These are phyloP conservation scores for Alcis repandata DNA, from an alignment of 2,888 invertebrate genomes.

Conservation along the genomic window DNA sequence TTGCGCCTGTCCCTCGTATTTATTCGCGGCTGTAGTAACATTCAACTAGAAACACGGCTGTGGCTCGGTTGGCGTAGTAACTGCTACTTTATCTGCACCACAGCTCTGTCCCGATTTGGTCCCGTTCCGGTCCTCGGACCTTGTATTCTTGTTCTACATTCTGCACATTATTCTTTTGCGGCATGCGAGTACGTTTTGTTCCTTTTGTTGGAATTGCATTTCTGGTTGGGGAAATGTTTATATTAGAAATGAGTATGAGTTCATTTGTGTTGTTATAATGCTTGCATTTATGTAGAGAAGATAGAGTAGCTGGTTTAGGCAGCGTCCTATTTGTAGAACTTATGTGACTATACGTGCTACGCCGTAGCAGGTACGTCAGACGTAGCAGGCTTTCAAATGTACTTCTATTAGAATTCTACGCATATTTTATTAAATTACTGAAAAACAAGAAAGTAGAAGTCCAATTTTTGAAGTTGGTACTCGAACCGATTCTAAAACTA, in stretches of 20 bases:
- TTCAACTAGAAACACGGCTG: conserved; percentile 1
- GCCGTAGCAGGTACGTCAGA: neutral
- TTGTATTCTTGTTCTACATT: conserved; percentile 31
- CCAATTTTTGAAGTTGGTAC: too few species aligned
- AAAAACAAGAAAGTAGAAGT: too few species aligned
- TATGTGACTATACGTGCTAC: neutral
- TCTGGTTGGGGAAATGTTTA: conserved; percentile 12
- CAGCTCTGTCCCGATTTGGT: neutral
- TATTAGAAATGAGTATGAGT: neutral
- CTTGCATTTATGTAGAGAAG: too few species aligned
- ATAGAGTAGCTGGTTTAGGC: too few species aligned
- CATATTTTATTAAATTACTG: too few species aligned
- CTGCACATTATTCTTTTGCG: conserved; percentile 25
- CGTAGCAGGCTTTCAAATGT: too few species aligned
- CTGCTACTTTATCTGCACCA: conserved; percentile 1
- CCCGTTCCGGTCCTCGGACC: conserved; percentile 10
- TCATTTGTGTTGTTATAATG: neutral
- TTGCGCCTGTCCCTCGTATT: conserved; percentile 34
- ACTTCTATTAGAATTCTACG: too few species aligned
- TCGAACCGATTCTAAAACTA: too few species aligned
- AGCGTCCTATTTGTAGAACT: neutral
- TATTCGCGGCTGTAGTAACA: neutral
- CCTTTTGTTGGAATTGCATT: conserved; percentile 9
- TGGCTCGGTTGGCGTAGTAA: neutral
- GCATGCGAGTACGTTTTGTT: conserved; percentile 3